Conservation (phyloP, 2,113 vertebrate species). For the Ovis canadensis region DNA sequence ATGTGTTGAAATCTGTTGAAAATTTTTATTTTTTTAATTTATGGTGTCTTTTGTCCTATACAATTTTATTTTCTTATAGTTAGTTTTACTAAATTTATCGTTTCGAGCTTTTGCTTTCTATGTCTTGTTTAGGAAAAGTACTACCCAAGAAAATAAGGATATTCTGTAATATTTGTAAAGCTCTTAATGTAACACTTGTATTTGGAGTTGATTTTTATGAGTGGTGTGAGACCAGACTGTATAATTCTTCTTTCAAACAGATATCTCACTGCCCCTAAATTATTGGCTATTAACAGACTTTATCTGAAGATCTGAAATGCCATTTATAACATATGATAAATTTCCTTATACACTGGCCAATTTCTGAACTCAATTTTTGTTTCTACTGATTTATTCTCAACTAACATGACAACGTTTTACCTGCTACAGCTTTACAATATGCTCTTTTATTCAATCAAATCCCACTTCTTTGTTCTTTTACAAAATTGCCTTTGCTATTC, state of each 20-base stretch:
- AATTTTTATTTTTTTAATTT: neutral
- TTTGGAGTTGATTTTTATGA: neutral
- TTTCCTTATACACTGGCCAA: neutral
- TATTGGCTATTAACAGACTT: neutral
- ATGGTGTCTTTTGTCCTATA: neutral
- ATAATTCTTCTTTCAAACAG: neutral
- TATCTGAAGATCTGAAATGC: neutral
- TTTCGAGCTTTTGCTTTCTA: neutral
- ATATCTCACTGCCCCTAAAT: neutral
- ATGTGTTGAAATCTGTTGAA: neutral
- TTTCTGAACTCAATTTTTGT: neutral
- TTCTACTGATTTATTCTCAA: neutral
- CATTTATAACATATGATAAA: neutral
- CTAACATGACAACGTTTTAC: neutral
- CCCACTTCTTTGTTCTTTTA: neutral
- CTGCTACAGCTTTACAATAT: neutral
- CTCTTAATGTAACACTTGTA: neutral
- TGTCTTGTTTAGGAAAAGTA: neutral
- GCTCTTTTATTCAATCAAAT: neutral
- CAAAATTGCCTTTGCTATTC: constrained; percentile 33
- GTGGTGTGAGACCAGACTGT: neutral
- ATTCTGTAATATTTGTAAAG: neutral
- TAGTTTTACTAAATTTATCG: neutral
- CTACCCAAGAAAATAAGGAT: neutral
- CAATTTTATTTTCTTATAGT: neutral